Conservation (phyloP, 2,797 vertebrate genomes). For the Micrastur ruficollis region DNA sequence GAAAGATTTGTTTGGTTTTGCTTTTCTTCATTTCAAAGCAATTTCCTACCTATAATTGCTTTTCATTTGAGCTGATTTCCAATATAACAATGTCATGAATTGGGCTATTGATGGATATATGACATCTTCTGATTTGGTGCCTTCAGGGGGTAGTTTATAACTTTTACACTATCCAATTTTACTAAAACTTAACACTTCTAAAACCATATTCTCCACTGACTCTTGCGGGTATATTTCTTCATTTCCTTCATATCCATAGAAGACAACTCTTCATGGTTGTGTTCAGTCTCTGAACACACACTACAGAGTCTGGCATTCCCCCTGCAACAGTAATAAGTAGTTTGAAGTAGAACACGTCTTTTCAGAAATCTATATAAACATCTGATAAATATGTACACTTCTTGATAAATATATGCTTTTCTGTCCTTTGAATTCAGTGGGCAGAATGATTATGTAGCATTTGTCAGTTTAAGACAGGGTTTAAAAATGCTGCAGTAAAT, state of each 20-base stretch:
- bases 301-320: neutral
- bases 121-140: neutral
- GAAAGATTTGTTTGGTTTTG: neutral
- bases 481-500: neutral
- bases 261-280: neutral
- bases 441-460: neutral
- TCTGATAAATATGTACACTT: neutral
- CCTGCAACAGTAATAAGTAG: neutral
- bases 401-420: neutral
- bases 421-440: neutral
- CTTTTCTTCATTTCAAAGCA: neutral
- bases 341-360: neutral
- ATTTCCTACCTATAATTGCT: neutral
- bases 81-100: neutral
- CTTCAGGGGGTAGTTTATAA: neutral
- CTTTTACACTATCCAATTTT: neutral
- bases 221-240: neutral
- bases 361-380: neutral
- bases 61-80: neutral
- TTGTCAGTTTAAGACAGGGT: neutral
- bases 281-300: neutral
- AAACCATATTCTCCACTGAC: rapidly evolving
- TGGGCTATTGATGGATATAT: neutral
- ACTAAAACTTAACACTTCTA: neutral
- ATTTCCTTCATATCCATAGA: neutral